Evolutionary conservation across 2,797 vertebrate species (phyloP), one percentile per base, ranked within the genome.

Genomic region (Anguilla anguilla): DNA sequence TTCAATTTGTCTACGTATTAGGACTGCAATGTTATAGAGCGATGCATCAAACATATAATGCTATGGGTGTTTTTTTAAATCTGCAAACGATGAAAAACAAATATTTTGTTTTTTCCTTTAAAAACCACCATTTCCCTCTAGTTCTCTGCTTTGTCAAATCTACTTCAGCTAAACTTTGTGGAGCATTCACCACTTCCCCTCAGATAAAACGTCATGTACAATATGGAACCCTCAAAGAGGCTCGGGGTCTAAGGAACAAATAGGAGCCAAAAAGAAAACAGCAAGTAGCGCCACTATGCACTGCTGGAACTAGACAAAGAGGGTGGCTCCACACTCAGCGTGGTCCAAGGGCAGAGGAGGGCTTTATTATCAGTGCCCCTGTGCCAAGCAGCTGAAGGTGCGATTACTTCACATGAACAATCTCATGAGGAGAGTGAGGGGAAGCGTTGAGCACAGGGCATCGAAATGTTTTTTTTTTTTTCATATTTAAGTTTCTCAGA

Each of bases 321-420:
- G 13, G 1, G 25, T 51, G 77, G 25, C 79, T 9, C 28, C 59
- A 72, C 81, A 69, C 64, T 51, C 13, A n/a, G 25, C n/a, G 0
- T 28, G n/a, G n/a, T 69, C n/a, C 11, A 77, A 77, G 28, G 19
- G 43, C 35, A 84, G 15, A 69, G 59, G 59, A 84, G 61, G 61
- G 28, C 46, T 81, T 83, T 81, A 87, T 84, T 87, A 84, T 72
- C 64, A 87, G 43, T 46, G 43, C 82, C 49, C 49, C n/a, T 13
- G 61, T 17, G 61, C 82, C 51, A 35, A 84, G 82, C 61, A 83
- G 81, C 61, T 7, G 11, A 10, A 83, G 61, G 61, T 74, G 81
- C 43, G 87, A 84, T 84, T 87, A 72, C 87, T 84, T 87, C 69
- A 55, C 87, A 74, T 7, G 86, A 85, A 43, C 61, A 86, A 67